A percentile compares a stretch with the other conserved stretches of the same genome.
Evolutionary conservation across 2,888 invertebrate genomes (phyloP).

Genomic region (Oegoconia quadripuncta): DNA sequence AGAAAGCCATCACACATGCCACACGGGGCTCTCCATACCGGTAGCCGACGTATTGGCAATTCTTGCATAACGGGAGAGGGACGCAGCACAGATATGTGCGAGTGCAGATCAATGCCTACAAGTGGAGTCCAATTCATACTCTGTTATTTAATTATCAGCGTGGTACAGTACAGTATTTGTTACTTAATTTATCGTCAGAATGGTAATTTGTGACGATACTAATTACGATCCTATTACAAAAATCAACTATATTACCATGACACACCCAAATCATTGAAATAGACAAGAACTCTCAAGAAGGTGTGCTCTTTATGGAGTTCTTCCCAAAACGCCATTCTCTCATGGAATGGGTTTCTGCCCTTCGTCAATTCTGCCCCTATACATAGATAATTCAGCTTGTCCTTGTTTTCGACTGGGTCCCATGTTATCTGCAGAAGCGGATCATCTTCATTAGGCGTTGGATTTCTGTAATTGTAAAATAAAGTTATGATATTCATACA

Average conservation of each 20-base stretch:
- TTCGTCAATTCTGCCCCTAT: slow-evolving; percentile 65
- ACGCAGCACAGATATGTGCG: too few species aligned
- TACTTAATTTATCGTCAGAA: too few species aligned
- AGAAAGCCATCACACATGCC: too few species aligned
- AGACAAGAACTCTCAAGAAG: slow-evolving; percentile 47
- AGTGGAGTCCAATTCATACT: too few species aligned
- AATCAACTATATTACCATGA: slow-evolving; percentile 30
- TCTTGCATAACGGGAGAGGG: too few species aligned
- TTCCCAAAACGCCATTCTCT: slow-evolving; percentile 70
- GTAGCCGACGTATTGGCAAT: too few species aligned
- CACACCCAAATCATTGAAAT: slow-evolving; percentile 60
- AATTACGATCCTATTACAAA: slow-evolving; percentile 3
- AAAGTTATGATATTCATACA: too few species aligned
- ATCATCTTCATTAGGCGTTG: slow-evolving; percentile 61
- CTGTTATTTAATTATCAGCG: too few species aligned
- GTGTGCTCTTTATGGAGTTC: slow-evolving; percentile 51
- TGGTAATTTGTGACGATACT: too few species aligned
- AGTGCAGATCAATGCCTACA: too few species aligned
- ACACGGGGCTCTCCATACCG: too few species aligned
- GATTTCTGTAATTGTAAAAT: slow-evolving; percentile 50
- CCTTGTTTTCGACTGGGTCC: slow-evolving; percentile 58
- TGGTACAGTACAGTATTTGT: too few species aligned
- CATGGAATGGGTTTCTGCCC: slow-evolving; percentile 62
- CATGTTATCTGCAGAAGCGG: slow-evolving; percentile 59
- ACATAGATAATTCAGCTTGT: slow-evolving; percentile 59